A percentile compares a stretch with the other conserved stretches of the same genome.
Conservation (phyloP, 2,888 invertebrate genomes). For the Eupithecia pulchellata region DNA sequence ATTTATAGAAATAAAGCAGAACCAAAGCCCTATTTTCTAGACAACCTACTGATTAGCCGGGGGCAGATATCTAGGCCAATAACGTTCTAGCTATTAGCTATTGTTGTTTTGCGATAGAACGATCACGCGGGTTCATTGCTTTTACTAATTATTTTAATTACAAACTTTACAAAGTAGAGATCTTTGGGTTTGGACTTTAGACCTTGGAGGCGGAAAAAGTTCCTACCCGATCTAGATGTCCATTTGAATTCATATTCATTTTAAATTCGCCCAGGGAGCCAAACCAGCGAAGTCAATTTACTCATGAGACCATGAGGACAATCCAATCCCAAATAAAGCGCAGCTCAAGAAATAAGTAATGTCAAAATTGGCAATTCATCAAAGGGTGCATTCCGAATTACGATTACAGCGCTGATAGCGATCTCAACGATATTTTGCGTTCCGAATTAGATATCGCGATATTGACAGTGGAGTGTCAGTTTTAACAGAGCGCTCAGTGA, state of each 20-base stretch:
- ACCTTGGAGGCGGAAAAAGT: neutral
- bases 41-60: slow-evolving; percentile 49
- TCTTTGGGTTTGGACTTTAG: neutral
- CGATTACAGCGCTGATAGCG: no score
- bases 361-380: no score
- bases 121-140: neutral
- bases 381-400: no score
- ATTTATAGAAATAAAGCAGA: neutral
- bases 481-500: no score
- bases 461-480: no score
- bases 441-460: no score
- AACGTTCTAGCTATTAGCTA: slow-evolving; percentile 52
- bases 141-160: neutral
- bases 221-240: neutral
- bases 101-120: slow-evolving; percentile 41
- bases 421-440: no score
- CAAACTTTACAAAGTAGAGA: neutral
- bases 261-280: neutral
- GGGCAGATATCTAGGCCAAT: slow-evolving; percentile 64
- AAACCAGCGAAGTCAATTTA: no score
- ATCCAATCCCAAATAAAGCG: no score
- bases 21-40: slow-evolving; percentile 20
- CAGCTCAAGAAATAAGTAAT: no score
- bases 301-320: no score
- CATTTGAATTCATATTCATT: neutral